Base-by-base conservation (phyloP, 2,113 vertebrate genomes). In the Mesocricetus auratus region DNA sequence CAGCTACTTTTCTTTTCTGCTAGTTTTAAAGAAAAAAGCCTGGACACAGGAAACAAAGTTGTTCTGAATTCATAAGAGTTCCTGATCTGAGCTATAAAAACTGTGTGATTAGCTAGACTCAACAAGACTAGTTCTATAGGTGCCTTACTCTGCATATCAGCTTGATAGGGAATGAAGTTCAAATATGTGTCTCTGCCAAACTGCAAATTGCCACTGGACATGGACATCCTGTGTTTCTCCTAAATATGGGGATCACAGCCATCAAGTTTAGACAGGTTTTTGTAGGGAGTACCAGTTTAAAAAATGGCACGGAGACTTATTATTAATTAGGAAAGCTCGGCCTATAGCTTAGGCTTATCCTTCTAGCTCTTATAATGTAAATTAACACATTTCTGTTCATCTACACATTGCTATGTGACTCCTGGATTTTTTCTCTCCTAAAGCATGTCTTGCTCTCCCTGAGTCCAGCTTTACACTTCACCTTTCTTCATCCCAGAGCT, bases 161-260 rank as follows among this genome's bases (percentile, higher is more conserved):
- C 47, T 53, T 42, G 19, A 31, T 56, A 26, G 19, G 26, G 15
- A 86, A 26, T 33, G 53, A 95, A 96, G 82, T 58, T 91, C 94
- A 89, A 64, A 68, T 36, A 75, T 17, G 6, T n/a, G 22, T 29
- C 90, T 93, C n/a, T 42, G 60, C 50, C 69, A 91, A 89, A 78
- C 2, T 82, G 74, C 68, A 96, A 60, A 86, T 94, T 13, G 77
- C 24, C 62, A 21, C n/a, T 66, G 62, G 50, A 31, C 15, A 4
- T 73, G 31, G 29, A 45, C 39, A 89, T 50, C 45, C 3, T 60
- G 29, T 29, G 88, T 94, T 94, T 96, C n/a, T 92, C 36, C 73
- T 95, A 66, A 93, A 90, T 64, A 24, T 39, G 78, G 39, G 62
- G 10, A 74, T 79, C 39, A 58, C 22, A 45, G 82, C 42, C 45